phyloP scores from a whole-genome alignment of 2,888 invertebrate genomes.

The Campopleginae sp. region DNA sequence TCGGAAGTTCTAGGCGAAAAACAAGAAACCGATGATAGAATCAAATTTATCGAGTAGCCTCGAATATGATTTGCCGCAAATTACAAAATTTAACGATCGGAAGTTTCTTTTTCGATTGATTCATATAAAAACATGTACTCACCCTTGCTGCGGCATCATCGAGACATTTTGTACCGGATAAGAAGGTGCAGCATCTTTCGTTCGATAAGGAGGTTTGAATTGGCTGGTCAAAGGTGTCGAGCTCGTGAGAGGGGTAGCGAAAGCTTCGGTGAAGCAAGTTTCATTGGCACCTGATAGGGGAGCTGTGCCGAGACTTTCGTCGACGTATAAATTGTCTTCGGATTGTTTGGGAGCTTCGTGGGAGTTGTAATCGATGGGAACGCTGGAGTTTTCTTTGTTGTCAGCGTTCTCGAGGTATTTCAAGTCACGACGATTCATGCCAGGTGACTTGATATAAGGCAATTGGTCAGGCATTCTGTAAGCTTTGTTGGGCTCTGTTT shows the following conservation, averaged over 20 bases:
- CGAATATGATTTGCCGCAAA: background rate
- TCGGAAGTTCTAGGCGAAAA: conserved; percentile 45
- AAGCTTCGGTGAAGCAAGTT: conserved; percentile 81
- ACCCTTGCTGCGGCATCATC: conserved; percentile 70
- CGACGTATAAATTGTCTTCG: conserved; percentile 76
- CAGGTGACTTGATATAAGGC: conserved; percentile 82
- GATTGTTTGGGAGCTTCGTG: conserved; percentile 72
- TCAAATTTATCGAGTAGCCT: background rate
- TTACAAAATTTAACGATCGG: background rate
- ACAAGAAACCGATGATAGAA: background rate
- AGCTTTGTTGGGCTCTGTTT: conserved; percentile 75
- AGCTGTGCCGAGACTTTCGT: conserved; percentile 80
- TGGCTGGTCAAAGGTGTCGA: conserved; percentile 82
- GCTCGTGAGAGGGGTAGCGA: conserved; percentile 76
- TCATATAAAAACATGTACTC: conserved; percentile 52
- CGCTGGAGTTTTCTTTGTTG: conserved; percentile 80
- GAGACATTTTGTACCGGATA: conserved; percentile 71
- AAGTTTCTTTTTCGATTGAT: background rate
- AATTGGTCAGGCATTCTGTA: conserved; percentile 81
- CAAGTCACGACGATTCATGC: conserved; percentile 81
- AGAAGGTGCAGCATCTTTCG: conserved; percentile 73
- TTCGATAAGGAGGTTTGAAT: conserved; percentile 76
- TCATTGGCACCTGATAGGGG: conserved; percentile 78
- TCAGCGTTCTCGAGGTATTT: conserved; percentile 82
- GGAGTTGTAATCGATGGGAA: conserved; percentile 77